Percentiles rank a stretch among this genome's conserved stretches.
These are phyloP conservation scores for Crepidodera aurea DNA, from an alignment of 2,888 invertebrate genomes.

Conservation along the genomic window DNA sequence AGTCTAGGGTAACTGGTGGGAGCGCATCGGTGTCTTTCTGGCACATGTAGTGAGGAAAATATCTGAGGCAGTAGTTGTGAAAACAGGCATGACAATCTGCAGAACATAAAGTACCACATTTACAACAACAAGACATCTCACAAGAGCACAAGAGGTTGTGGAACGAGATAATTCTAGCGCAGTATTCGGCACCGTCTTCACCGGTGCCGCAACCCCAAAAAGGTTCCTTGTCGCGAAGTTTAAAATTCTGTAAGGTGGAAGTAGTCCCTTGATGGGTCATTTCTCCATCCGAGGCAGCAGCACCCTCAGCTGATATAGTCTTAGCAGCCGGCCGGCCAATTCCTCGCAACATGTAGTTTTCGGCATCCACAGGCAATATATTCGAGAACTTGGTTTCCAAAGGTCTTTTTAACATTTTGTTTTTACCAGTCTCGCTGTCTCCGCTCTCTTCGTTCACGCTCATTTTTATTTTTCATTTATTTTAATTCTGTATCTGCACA, in stretches of 20 bases:
- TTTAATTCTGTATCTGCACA: conserved; percentile 19
- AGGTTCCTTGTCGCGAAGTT: conserved; percentile 34
- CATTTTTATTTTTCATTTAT: conserved; percentile 51
- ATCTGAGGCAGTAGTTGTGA: conserved; percentile 67
- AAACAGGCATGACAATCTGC: conserved; percentile 73
- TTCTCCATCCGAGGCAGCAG: conserved; percentile 44
- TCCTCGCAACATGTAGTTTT: conserved; percentile 65
- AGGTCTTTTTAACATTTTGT: conserved; percentile 58
- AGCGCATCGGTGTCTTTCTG: conserved; percentile 58
- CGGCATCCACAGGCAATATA: conserved; percentile 61
- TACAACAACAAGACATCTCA: conserved; percentile 67
- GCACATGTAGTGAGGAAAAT: conserved; percentile 59
- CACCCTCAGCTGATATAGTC: conserved; percentile 37
- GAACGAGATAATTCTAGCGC: conserved; percentile 62
- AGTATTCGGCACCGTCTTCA: conserved; percentile 51
- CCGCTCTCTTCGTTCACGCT: conserved; percentile 51
- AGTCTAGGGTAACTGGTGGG: conserved; percentile 58
- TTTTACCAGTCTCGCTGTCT: conserved; percentile 39
- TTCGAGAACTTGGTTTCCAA: conserved; percentile 49
- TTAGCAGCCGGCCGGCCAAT: conserved; percentile 52
- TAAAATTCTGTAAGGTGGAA: conserved; percentile 17
- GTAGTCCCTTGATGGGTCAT: conserved; percentile 37
- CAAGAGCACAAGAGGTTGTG: conserved; percentile 62
- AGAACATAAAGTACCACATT: conserved; percentile 69
- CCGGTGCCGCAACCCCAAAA: conserved; percentile 44